Percentiles rank a stretch among this genome's conserved stretches.
These are phyloP conservation scores for Vireo altiloquus DNA, from an alignment of 2,113 vertebrate species.

Conservation along the genomic window DNA sequence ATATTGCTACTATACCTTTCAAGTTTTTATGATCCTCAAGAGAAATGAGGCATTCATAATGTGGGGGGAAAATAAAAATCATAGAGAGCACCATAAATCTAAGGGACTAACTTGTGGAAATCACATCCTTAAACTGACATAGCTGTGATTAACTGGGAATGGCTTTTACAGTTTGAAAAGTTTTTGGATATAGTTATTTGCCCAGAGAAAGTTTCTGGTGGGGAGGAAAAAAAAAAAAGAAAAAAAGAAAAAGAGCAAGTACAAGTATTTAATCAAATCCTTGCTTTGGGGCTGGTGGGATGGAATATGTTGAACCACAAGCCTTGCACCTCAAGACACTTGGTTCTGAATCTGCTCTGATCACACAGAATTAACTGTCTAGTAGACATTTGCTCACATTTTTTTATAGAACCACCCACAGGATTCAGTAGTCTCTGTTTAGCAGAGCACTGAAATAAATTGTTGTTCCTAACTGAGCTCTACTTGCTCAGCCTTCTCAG, in stretches of 20 bases:
- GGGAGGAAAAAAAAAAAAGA: not conserved
- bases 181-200: slow-evolving; percentile 41
- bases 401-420: not conserved
- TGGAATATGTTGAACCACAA: not conserved
- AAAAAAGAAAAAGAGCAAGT: not conserved
- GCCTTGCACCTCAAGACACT: not conserved
- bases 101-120: slow-evolving; percentile 57
- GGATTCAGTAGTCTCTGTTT: not conserved
- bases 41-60: slow-evolving; percentile 63
- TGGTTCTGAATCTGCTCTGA: slow-evolving; percentile 2
- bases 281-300: not conserved
- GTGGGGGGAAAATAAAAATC: slow-evolving; percentile 55
- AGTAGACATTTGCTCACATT: not conserved
- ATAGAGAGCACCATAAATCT: slow-evolving; percentile 62
- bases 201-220: slow-evolving; percentile 6
- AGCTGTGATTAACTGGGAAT: slow-evolving; percentile 58
- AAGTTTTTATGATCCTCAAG: slow-evolving; percentile 55
- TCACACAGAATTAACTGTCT: not conserved
- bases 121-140: slow-evolving; percentile 60
- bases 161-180: slow-evolving; percentile 49
- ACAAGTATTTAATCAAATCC: slow-evolving; percentile 37
- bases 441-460: not conserved
- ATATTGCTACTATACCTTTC: slow-evolving; percentile 62
- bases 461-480: accelerated
- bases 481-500: not conserved